Evolutionary conservation across 2,888 invertebrate species (phyloP), one percentile per base, ranked within the genome.

Genomic region (Eupithecia tripunctaria): DNA sequence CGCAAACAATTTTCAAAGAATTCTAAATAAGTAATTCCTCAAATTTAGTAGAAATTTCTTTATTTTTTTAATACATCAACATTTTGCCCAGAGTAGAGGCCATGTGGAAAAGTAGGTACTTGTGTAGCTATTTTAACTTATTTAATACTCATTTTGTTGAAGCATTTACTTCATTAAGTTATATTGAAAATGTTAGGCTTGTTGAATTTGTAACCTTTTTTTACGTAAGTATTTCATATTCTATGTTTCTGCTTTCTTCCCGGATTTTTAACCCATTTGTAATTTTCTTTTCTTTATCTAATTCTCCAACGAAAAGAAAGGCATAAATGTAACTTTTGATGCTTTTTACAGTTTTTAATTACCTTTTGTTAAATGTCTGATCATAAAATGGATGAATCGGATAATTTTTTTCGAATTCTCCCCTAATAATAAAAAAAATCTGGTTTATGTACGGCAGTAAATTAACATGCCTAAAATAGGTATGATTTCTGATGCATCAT

Each of bases 71-170:
- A 51, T 10, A 3, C 3, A 51, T 51, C 21, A 25, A 25, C 12
- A 56, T 5, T 25, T 14, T 25, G 14, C 25, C 25, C 56, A 56
- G 14, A 18, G 27, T 60, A 27, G 59, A 43, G n/a, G 29, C 7
- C 60, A 0, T n/a, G 7, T 12, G 2, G 12, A 36, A 36, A n/a
- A 10, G 8, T 41, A 41, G 38, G 36, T 21, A 25, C 38, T 41
- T 38, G 12, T 36, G 62, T 36, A 38, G 63, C 38, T 21, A 64
- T 64, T 41, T 21, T 64, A 41, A 41, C 14, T 41, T 41, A 64
- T 64, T 64, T 7, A 63, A 64, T 64, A 64, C 64, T 64, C 64
- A 38, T 38, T 64, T 12, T 41, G 25, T 64, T 38, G 3, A 64
- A 64, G 38, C 38, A 38, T 64, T 64, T 38, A 21, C 5, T 7